Conservation (phyloP, 2,113 vertebrate species). For the Serinus canaria region DNA sequence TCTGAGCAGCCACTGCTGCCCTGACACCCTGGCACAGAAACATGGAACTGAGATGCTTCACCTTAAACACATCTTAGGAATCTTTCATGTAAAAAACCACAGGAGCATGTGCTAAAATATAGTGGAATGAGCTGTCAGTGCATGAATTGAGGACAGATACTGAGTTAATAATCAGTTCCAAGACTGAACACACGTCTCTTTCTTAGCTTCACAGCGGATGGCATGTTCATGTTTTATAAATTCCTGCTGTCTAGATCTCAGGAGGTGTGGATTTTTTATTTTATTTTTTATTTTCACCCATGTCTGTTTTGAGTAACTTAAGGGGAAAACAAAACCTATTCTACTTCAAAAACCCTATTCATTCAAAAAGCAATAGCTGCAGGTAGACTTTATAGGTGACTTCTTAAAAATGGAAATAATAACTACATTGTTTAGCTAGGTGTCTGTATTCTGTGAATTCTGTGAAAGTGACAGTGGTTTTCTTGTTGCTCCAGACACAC, state of each 20-base stretch:
- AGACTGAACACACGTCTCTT: background rate
- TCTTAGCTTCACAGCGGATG: background rate
- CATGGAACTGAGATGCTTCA: background rate
- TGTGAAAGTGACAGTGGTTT: background rate
- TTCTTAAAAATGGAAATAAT: background rate
- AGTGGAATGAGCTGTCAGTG: background rate
- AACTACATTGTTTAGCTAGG: background rate
- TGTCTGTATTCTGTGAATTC: background rate
- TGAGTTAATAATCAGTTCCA: slow-evolving; percentile 11
- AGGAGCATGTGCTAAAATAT: background rate
- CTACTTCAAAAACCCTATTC: background rate
- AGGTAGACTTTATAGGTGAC: background rate
- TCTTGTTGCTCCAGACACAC: background rate
- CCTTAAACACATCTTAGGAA: background rate
- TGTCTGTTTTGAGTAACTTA: background rate
- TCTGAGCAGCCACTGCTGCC: background rate
- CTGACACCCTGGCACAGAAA: background rate
- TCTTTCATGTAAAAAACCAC: background rate
- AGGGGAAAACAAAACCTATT: background rate
- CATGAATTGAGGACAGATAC: background rate
- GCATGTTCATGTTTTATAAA: background rate
- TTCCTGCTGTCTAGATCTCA: background rate
- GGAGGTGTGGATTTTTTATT: background rate
- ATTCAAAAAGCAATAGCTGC: background rate
- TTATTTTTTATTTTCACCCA: background rate